phyloP scores from a whole-genome alignment of 2,888 invertebrate genomes.

The Pegoplata infirma region DNA sequence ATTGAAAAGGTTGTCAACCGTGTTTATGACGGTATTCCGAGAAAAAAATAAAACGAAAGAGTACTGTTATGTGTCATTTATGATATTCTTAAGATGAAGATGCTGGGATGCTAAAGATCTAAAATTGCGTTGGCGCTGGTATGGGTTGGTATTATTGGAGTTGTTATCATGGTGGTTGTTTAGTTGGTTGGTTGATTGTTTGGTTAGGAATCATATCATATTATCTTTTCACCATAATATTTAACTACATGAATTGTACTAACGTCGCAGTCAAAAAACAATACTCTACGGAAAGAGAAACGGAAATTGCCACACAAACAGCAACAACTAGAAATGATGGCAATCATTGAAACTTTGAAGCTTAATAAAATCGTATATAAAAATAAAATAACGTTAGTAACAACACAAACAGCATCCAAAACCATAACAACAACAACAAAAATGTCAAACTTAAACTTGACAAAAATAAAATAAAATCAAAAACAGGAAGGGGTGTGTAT shows the following conservation, averaged over 20 bases:
- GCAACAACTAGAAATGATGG: slow-evolving; percentile 39
- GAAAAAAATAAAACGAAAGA: background rate
- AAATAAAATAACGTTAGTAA: background rate
- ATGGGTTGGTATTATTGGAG: too few relatives aligned
- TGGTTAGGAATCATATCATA: background rate
- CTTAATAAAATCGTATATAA: slow-evolving; percentile 23
- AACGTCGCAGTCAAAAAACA: slow-evolving; percentile 15
- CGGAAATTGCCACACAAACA: slow-evolving; percentile 53
- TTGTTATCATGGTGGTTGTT: too few relatives aligned
- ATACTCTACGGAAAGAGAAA: slow-evolving; percentile 31
- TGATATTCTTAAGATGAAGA: background rate
- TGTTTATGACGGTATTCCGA: slow-evolving; percentile 10
- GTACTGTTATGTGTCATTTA: slow-evolving; percentile 10
- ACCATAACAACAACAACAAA: background rate
- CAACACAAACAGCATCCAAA: background rate
- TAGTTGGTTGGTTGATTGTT: background rate
- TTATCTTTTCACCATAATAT: slow-evolving; percentile 32
- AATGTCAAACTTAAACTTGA: slow-evolving; percentile 1
- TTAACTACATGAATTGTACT: slow-evolving; percentile 6
- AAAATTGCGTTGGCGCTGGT: too few relatives aligned
- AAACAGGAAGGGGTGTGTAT: slow-evolving; percentile 18
- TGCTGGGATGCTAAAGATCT: slow-evolving; percentile 1
- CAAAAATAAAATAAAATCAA: background rate
- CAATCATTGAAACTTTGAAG: slow-evolving; percentile 31
- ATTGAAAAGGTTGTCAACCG: slow-evolving; percentile 27